Conservation (phyloP, 2,888 invertebrate genomes). For the Netelia inedita region DNA sequence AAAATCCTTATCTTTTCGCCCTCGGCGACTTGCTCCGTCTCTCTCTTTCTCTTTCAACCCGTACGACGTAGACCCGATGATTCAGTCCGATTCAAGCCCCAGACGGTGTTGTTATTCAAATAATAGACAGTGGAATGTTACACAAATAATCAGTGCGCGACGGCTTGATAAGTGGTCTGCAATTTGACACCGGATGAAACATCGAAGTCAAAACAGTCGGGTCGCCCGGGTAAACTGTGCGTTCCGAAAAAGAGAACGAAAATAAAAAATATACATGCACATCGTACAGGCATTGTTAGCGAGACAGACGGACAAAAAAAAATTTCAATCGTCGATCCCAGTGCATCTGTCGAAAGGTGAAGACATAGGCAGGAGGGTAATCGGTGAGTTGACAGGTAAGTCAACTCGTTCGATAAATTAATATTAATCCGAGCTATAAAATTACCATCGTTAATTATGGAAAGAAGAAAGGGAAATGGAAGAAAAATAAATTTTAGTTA, state of each 20-base stretch:
- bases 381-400: background rate
- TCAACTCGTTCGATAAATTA: background rate
- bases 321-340: background rate
- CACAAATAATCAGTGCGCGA: constrained; percentile 79
- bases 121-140: constrained; percentile 81
- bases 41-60: constrained; percentile 25
- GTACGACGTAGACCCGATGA: constrained; percentile 52
- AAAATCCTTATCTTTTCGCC: constrained; percentile 60
- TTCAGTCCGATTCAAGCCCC: constrained; percentile 51
- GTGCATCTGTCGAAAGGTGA: background rate
- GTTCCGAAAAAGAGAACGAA: constrained; percentile 20
- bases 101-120: constrained; percentile 59
- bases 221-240: constrained; percentile 7
- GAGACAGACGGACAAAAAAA: background rate
- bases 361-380: background rate
- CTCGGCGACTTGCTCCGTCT: constrained; percentile 32
- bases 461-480: too few species aligned
- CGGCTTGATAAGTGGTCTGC: constrained; percentile 72
- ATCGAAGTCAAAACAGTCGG: constrained; percentile 80
- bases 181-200: constrained; percentile 82
- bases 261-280: constrained; percentile 15
- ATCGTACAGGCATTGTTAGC: background rate
- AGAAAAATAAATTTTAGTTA: too few species aligned
- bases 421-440: too few species aligned
- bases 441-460: too few species aligned